Percentiles rank a stretch among this genome's conserved stretches.
phyloP scores from a whole-genome alignment of 2,888 invertebrate genomes.

The Steinernema carpocapsae region DNA sequence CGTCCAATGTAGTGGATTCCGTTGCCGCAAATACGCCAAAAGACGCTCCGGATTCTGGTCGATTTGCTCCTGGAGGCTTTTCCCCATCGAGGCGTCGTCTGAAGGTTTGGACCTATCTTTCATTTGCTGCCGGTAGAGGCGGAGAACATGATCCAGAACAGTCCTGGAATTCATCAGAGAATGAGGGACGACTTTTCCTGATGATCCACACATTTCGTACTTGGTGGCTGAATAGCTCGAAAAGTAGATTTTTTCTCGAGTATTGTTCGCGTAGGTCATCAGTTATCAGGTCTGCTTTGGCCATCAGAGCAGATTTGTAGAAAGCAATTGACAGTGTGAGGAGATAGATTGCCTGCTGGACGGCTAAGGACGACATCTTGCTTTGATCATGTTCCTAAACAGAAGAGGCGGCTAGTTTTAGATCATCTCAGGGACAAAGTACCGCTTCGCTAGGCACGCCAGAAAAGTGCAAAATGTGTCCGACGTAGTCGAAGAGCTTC shows the following conservation, averaged over 20 bases:
- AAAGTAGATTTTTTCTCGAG: not conserved
- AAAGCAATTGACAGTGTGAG: slow-evolving; percentile 48
- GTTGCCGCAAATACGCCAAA: slow-evolving; percentile 41
- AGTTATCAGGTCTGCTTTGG: too few relatives aligned
- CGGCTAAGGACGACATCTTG: slow-evolving; percentile 34
- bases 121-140: not conserved
- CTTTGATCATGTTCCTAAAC: not conserved
- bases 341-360: slow-evolving; percentile 58
- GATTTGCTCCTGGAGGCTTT: slow-evolving; percentile 28
- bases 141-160: not conserved
- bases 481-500: slow-evolving; percentile 22
- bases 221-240: not conserved
- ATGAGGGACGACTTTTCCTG: not conserved
- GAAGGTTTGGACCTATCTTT: not conserved
- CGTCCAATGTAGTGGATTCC: slow-evolving; percentile 46
- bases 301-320: slow-evolving; percentile 6
- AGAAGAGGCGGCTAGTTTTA: not conserved
- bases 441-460: too few relatives aligned
- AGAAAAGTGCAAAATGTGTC: slow-evolving; percentile 1
- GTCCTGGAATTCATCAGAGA: not conserved
- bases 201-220: not conserved
- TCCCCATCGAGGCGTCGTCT: slow-evolving; percentile 13
- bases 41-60: slow-evolving; percentile 16
- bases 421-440: not conserved
- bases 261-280: slow-evolving; percentile 1